Conservation (phyloP, 92 coral and sea anemone genomes). For the Actinostola sp. region DNA sequence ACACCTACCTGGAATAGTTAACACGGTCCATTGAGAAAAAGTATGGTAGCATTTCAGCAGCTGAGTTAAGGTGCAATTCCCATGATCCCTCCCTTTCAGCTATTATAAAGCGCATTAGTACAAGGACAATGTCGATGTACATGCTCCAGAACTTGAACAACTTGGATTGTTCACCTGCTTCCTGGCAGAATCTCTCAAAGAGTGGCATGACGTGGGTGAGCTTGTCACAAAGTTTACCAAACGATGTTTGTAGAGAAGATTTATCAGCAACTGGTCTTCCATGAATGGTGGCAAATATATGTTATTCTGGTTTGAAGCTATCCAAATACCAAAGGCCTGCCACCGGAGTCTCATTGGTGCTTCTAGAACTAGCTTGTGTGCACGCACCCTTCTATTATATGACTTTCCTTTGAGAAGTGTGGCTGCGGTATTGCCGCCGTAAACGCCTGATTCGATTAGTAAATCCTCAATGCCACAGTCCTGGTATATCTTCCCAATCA, state of each 20-base stretch:
- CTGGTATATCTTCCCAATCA: slow-evolving; percentile 63
- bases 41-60: slow-evolving; percentile 59
- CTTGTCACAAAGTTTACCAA: slow-evolving; percentile 7
- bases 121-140: slow-evolving; percentile 42
- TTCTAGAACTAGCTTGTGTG: slow-evolving; percentile 26
- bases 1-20: slow-evolving; percentile 45
- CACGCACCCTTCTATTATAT: slow-evolving; percentile 49
- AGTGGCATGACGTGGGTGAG: not conserved
- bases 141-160: slow-evolving; percentile 64
- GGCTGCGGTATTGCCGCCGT: slow-evolving; percentile 34
- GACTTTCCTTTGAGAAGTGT: slow-evolving; percentile 43
- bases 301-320: not conserved
- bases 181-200: slow-evolving; percentile 11
- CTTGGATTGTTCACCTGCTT: slow-evolving; percentile 46
- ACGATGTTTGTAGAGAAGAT: slow-evolving; percentile 2
- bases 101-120: slow-evolving; percentile 54
- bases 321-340: slow-evolving; percentile 33
- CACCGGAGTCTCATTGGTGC: slow-evolving; percentile 29
- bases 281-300: not conserved
- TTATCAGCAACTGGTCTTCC: slow-evolving; percentile 4
- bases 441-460: slow-evolving; percentile 50
- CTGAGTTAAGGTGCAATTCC: slow-evolving; percentile 53
- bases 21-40: slow-evolving; percentile 56
- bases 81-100: slow-evolving; percentile 69
- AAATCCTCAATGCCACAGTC: slow-evolving; percentile 66